Percentiles rank a stretch among this genome's conserved stretches.
Conservation (phyloP, 2,113 vertebrate species). For the Megalops atlanticus region DNA sequence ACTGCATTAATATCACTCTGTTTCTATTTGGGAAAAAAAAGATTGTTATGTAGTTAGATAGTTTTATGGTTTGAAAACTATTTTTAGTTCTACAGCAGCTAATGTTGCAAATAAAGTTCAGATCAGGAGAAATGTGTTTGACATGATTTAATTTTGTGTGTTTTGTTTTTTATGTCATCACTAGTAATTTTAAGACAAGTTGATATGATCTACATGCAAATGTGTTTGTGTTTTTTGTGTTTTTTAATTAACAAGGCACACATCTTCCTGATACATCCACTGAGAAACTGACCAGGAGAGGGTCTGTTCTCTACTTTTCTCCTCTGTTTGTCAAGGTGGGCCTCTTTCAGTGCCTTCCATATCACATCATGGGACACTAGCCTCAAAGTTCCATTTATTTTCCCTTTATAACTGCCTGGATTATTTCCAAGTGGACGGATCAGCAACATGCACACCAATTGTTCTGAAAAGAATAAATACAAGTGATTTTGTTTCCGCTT, state of each 20-base stretch:
- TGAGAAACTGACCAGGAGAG: slow-evolving; percentile 68
- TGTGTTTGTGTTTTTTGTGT: slow-evolving; percentile 26
- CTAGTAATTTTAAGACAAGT: slow-evolving; percentile 25
- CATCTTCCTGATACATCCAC: slow-evolving; percentile 68
- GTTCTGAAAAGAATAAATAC: slow-evolving; percentile 41
- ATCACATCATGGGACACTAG: slow-evolving; percentile 50
- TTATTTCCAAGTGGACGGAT: slow-evolving; percentile 70
- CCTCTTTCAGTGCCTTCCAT: slow-evolving; percentile 35
- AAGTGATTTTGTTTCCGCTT: slow-evolving; percentile 38
- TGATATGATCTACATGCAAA: slow-evolving; percentile 32
- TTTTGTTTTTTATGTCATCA: neutral
- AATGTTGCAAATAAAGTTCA: slow-evolving; percentile 41
- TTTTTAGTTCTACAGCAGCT: slow-evolving; percentile 50
- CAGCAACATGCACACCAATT: slow-evolving; percentile 64
- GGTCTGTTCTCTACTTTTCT: slow-evolving; percentile 48
- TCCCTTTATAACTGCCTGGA: slow-evolving; percentile 65
- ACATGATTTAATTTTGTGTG: slow-evolving; percentile 22
- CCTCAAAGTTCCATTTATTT: slow-evolving; percentile 60
- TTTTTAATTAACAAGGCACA: slow-evolving; percentile 43
- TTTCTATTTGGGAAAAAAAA: slow-evolving; percentile 53
- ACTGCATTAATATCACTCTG: slow-evolving; percentile 55
- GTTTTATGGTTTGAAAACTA: slow-evolving; percentile 43
- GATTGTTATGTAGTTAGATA: too few relatives aligned
- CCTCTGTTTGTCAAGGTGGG: slow-evolving; percentile 53
- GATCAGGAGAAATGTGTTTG: slow-evolving; percentile 34